phyloP scores from a whole-genome alignment of 2,113 vertebrate species.

The Pongo abelii region DNA sequence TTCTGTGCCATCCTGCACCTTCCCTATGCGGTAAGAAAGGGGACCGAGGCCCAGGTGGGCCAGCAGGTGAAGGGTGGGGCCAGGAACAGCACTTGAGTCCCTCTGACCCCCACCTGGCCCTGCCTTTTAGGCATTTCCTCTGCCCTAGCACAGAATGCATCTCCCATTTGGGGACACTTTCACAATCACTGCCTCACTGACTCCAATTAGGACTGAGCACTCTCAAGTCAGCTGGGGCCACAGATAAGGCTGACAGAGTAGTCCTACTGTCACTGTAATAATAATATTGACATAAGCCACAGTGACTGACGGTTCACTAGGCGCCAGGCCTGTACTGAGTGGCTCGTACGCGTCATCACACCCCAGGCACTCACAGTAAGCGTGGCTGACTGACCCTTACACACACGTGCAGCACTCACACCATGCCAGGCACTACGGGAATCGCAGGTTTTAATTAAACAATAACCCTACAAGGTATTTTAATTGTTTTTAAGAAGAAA shows the following conservation, averaged over 20 bases:
- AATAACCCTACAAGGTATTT: background rate
- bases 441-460: accelerated
- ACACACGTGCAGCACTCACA: no score
- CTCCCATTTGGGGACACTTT: background rate
- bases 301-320: accelerated
- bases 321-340: background rate
- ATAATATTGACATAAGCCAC: accelerated
- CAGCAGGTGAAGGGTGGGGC: background rate
- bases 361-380: background rate
- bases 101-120: background rate
- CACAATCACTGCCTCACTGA: background rate
- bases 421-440: background rate
- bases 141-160: background rate
- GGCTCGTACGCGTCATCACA: accelerated
- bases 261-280: accelerated
- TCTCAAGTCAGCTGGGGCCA: background rate
- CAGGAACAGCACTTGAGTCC: background rate
- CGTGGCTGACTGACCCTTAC: accelerated
- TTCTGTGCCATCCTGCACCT: accelerated
- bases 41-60: background rate
- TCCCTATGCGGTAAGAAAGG: accelerated
- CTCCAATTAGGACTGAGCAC: background rate
- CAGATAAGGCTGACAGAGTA: background rate
- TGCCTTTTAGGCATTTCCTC: accelerated
- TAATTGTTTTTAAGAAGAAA: background rate